Percentiles rank a stretch among this genome's conserved stretches.
Evolutionary conservation across 2,113 vertebrate species (phyloP).

Genomic region (Lampris incognitus): DNA sequence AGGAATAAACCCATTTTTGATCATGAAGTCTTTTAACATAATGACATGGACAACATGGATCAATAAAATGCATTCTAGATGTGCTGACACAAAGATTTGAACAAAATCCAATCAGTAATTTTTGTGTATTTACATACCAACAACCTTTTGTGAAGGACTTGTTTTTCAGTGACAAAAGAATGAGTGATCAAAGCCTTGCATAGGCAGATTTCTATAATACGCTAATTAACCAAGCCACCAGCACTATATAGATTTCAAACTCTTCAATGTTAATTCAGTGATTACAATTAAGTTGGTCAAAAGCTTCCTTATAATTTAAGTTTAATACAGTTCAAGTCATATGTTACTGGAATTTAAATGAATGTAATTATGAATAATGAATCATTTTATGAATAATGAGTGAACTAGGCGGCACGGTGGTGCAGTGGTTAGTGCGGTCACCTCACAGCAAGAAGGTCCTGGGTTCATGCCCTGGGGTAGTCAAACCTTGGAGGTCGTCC

Average conservation of each 20-base stretch:
- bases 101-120: not conserved
- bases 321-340: not conserved
- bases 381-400: not conserved
- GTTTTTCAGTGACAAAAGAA: constrained; percentile 1
- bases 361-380: not conserved
- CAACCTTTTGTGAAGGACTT: not conserved
- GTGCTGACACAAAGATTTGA: not conserved
- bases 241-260: not conserved
- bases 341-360: not conserved
- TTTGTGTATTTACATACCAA: not conserved
- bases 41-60: constrained; percentile 1
- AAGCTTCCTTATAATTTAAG: not conserved
- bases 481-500: no score
- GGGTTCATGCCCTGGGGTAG: no score
- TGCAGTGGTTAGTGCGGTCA: no score
- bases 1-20: no score
- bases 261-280: not conserved
- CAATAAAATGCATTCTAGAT: not conserved
- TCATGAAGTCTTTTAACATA: no score
- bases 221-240: not conserved
- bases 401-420: not conserved
- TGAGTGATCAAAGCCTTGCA: not conserved
- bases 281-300: not conserved
- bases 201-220: not conserved
- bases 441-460: no score